Conservation (phyloP, 1,140 invertebrate genomes). For the Drosophila simulans region DNA sequence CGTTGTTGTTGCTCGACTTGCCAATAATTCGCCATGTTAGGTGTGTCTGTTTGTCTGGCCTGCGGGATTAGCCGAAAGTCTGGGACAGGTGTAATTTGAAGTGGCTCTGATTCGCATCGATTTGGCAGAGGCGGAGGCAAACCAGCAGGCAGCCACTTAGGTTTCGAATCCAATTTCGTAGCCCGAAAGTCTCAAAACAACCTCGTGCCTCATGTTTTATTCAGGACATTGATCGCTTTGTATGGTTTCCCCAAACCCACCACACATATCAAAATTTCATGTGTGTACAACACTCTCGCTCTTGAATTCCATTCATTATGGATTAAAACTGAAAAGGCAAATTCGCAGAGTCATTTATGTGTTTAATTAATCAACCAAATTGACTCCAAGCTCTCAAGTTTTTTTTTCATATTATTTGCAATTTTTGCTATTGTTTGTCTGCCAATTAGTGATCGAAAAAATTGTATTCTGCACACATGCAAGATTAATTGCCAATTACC, state of each 20-base stretch:
- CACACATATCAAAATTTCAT: slow-evolving; percentile 51
- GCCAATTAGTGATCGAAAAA: slow-evolving; percentile 47
- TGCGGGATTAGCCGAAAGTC: slow-evolving; percentile 43
- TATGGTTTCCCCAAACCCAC: slow-evolving; percentile 31
- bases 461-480: slow-evolving; percentile 39
- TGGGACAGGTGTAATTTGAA: slow-evolving; percentile 57
- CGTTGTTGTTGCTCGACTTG: slow-evolving; percentile 28
- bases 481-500: slow-evolving; percentile 66
- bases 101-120: slow-evolving; percentile 49
- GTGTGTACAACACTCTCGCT: slow-evolving; percentile 35
- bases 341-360: slow-evolving; percentile 48
- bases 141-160: slow-evolving; percentile 30
- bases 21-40: slow-evolving; percentile 33
- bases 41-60: slow-evolving; percentile 23
- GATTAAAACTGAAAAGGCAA: slow-evolving; percentile 43
- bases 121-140: slow-evolving; percentile 21
- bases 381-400: background rate
- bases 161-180: slow-evolving; percentile 45
- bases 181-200: slow-evolving; percentile 25
- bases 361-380: slow-evolving; percentile 56
- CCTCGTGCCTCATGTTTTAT: slow-evolving; percentile 54
- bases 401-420: slow-evolving; percentile 14
- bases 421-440: slow-evolving; percentile 32
- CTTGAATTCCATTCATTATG: slow-evolving; percentile 28
- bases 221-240: slow-evolving; percentile 29